A percentile compares a stretch with the other conserved stretches of the same genome.
These are phyloP conservation scores for Dipodomys merriami DNA, from an alignment of 2,113 vertebrate species.

Conservation along the genomic window DNA sequence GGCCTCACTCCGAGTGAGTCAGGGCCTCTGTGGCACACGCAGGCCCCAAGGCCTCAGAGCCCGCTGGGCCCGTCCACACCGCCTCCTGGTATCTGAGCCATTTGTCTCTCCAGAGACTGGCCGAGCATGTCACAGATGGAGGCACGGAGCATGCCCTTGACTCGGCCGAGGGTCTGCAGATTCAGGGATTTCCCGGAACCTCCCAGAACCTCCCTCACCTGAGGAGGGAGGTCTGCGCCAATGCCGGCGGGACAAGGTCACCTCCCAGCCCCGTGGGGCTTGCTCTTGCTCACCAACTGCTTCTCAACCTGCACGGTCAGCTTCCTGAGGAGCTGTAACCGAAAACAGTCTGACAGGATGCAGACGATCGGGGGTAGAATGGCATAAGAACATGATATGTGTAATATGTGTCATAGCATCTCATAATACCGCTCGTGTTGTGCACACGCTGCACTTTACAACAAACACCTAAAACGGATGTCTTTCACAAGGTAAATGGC, in stretches of 20 bases:
- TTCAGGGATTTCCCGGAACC: no score
- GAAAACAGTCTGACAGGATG: no score
- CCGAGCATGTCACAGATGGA: background rate
- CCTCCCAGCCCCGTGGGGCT: fast-evolving
- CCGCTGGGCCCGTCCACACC: fast-evolving
- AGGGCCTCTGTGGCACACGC: no score
- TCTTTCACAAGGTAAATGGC: background rate
- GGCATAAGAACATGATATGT: no score
- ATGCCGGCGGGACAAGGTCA: background rate
- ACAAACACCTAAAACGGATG: background rate
- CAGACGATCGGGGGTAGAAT: no score
- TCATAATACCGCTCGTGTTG: fast-evolving
- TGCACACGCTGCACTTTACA: fast-evolving
- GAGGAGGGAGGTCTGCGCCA: background rate
- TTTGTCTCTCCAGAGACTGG: no score
- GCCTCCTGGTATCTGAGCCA: background rate
- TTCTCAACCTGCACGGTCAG: background rate
- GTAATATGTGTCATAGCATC: fast-evolving
- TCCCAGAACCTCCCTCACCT: no score
- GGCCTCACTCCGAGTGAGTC: background rate
- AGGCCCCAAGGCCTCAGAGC: no score
- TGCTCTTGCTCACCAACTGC: fast-evolving
- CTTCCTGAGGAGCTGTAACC: background rate
- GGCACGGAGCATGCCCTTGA: background rate
- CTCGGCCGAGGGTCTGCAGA: no score